These are phyloP conservation scores for Agapornis canus DNA, from an alignment of 2,797 vertebrate species.

Conservation along the genomic window DNA sequence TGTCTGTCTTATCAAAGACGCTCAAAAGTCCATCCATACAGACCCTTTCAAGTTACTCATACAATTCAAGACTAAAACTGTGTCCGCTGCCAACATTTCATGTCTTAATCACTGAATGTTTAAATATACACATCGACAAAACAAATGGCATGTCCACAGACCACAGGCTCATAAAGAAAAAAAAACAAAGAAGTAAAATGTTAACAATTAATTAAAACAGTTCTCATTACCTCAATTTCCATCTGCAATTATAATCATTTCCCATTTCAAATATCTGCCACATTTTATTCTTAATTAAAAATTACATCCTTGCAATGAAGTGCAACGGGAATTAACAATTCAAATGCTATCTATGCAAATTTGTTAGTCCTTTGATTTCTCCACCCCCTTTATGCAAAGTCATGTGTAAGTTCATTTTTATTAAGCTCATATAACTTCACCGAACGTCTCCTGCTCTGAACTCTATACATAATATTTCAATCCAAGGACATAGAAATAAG, in stretches of 20 bases:
- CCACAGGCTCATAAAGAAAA: neutral
- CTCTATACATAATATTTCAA: neutral
- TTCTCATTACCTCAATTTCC: conserved; percentile 73
- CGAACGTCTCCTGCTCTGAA: neutral
- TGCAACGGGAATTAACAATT: conserved; percentile 76
- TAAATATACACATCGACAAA: neutral
- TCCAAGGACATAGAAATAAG: neutral
- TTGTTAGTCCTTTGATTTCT: conserved; percentile 54
- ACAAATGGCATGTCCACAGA: neutral
- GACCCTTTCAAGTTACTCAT: neutral
- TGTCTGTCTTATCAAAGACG: neutral
- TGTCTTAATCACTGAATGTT: neutral
- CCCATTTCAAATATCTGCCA: conserved; percentile 76
- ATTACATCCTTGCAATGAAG: conserved; percentile 73
- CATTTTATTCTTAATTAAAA: conserved; percentile 80
- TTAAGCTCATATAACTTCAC: conserved; percentile 57
- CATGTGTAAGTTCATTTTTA: conserved; percentile 62
- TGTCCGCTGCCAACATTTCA: neutral
- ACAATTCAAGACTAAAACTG: neutral
- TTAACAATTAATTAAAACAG: conserved; percentile 74
- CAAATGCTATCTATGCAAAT: conserved; percentile 73
- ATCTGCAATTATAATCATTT: conserved; percentile 81
- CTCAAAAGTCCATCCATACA: neutral
- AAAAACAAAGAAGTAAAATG: conserved; percentile 9
- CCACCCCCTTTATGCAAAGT: conserved; percentile 36